These are phyloP conservation scores for Myiozetetes cayanensis DNA, from an alignment of 2,113 vertebrate genomes.

Conservation along the genomic window DNA sequence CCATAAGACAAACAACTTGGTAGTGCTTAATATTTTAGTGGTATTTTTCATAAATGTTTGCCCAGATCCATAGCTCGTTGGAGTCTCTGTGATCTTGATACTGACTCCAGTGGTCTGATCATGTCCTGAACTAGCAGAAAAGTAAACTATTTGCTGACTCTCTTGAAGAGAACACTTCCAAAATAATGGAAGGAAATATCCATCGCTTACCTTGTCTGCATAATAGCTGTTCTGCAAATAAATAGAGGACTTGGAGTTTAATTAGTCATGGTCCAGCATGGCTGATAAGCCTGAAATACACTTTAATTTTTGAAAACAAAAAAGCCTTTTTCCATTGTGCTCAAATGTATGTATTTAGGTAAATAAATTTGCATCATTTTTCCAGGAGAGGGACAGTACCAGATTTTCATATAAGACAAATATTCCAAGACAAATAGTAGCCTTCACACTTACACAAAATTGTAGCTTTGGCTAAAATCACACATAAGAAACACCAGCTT, in stretches of 20 bases:
- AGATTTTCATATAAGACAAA: background rate
- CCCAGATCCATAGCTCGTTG: background rate
- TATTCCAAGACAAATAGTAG: background rate
- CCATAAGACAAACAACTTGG: background rate
- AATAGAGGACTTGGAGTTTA: background rate
- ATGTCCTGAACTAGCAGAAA: background rate
- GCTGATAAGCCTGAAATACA: background rate
- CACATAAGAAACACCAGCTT: background rate
- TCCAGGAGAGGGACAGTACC: background rate
- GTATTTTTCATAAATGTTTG: background rate
- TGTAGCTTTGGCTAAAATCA: background rate
- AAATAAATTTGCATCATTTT: background rate
- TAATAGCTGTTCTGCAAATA: background rate
- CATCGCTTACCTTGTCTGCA: background rate
- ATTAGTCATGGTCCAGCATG: background rate
- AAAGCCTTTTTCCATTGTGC: background rate
- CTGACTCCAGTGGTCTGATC: background rate
- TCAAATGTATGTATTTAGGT: background rate
- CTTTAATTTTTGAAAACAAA: background rate
- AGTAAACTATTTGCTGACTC: background rate
- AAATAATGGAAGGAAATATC: background rate
- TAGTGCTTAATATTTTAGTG: background rate
- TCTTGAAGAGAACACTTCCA: background rate
- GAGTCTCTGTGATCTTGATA: background rate
- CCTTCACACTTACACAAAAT: background rate